These are phyloP conservation scores for Scotopteryx bipunctaria DNA, from an alignment of 2,888 invertebrate species.

Conservation along the genomic window DNA sequence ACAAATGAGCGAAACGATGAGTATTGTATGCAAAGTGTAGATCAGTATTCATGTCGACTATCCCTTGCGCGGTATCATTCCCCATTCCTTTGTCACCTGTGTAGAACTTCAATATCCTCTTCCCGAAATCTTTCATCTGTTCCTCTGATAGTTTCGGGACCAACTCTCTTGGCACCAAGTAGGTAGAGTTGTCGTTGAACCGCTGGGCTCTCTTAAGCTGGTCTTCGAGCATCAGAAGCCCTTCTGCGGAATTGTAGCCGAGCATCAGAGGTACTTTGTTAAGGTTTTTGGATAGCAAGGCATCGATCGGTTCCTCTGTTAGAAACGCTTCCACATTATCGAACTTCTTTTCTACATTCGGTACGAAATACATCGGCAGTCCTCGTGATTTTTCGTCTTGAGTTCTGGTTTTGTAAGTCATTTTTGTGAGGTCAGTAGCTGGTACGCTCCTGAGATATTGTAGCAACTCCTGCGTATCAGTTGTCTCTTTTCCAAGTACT, in stretches of 20 bases:
- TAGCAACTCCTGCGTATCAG: constrained; percentile 50
- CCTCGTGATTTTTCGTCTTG: constrained; percentile 54
- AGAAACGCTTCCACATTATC: constrained; percentile 53
- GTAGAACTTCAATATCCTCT: constrained; percentile 55
- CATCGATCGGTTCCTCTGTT: constrained; percentile 49
- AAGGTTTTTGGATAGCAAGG: constrained; percentile 48
- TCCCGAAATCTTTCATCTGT: constrained; percentile 50
- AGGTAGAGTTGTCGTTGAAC: constrained; percentile 49
- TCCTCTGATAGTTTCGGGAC: constrained; percentile 42
- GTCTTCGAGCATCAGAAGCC: constrained; percentile 46
- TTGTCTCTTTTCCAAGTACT: constrained; percentile 57
- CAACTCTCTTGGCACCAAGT: constrained; percentile 55
- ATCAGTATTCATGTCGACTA: constrained; percentile 52
- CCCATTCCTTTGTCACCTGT: constrained; percentile 47
- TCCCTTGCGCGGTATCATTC: constrained; percentile 40
- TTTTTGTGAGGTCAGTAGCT: constrained; percentile 47
- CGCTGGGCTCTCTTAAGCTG: constrained; percentile 45
- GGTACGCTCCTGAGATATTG: constrained; percentile 53
- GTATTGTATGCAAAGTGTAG: constrained; percentile 52
- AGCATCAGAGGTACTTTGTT: constrained; percentile 56
- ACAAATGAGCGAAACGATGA: constrained; percentile 55
- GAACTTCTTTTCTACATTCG: constrained; percentile 60
- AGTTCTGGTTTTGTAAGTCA: constrained; percentile 49
- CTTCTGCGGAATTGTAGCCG: constrained; percentile 64
- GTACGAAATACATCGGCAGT: constrained; percentile 57